Evolutionary conservation across 2,888 invertebrate species (phyloP), one percentile per base, ranked within the genome.

Genomic region (Boloria euphrosyne): DNA sequence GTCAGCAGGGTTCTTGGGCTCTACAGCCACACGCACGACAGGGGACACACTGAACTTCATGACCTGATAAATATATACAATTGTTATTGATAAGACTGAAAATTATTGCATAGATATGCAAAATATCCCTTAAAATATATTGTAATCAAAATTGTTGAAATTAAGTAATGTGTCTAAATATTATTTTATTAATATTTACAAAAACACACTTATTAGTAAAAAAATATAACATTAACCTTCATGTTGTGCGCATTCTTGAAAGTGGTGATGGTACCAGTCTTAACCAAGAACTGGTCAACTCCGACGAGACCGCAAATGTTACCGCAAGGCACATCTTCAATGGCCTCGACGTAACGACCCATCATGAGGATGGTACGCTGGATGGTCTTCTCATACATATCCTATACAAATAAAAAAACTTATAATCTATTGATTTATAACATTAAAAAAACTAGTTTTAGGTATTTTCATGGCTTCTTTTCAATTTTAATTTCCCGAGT

Each of bases 41-140:
- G 99, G 99, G 4, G 98, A 99, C 63, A 99, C 99, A 78, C 98
- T 98, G 96, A 99, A 99, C 93, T 99, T 99, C 99, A 99, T 99
- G 77, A 99, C 98, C 94, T 96, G 93, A 0, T n/a, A 3, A 51
- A 51, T 46, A 59, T 10, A 27, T 13, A n/a, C 10, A 13, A 43
- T 4, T 43, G 10, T 38, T 38, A 38, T 7, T 38, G 7, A 38
- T 7, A 7, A 31, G 31, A 7, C 31, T 31, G 6, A 31, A 31
- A 31, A 31, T 7, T n/a, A n/a, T n/a, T n/a, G n/a, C n/a, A 7
- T 7, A 7, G 31, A 7, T 2, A 31, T 31, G 7, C 7, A 31
- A 31, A 31, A 31, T 31, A 2, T 10, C 7, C 31, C 7, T 31
- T 10, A 38, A 10, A 38, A 31, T 27, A 27, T 27, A 27, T 27